Conservation (phyloP, 2,797 vertebrate genomes). For the Sebastes oblongus region DNA sequence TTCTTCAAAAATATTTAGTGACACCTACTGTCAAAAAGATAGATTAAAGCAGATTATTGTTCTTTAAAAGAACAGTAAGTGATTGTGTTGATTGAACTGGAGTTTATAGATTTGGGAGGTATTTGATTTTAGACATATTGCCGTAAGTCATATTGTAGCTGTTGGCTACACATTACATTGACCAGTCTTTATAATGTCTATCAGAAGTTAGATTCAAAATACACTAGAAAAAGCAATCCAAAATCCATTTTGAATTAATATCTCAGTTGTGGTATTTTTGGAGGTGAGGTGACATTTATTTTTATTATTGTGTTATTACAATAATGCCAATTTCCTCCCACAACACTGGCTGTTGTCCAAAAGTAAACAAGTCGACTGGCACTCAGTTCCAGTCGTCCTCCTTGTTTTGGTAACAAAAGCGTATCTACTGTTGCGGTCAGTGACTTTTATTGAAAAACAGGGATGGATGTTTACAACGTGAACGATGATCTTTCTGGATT, state of each 20-base stretch:
- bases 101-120: too few species aligned
- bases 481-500: conserved; percentile 1
- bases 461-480: neutral
- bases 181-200: neutral
- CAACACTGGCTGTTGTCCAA: neutral
- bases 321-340: neutral
- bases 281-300: neutral
- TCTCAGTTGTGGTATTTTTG: neutral
- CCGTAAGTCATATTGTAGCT: too few species aligned
- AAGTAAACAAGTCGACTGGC: neutral
- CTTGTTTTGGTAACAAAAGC: conserved; percentile 26
- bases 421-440: neutral
- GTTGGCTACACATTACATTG: too few species aligned
- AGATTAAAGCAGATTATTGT: too few species aligned
- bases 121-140: too few species aligned
- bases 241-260: neutral
- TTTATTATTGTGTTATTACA: neutral
- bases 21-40: neutral
- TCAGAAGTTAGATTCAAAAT: neutral
- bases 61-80: too few species aligned
- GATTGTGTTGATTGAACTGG: too few species aligned
- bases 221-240: neutral
- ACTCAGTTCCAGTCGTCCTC: neutral
- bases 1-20: neutral
- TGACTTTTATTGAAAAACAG: conserved; percentile 8